Evolutionary conservation across 2,888 invertebrate species (phyloP), one percentile per base, ranked within the genome.

Genomic region (Xestia ashworthii): DNA sequence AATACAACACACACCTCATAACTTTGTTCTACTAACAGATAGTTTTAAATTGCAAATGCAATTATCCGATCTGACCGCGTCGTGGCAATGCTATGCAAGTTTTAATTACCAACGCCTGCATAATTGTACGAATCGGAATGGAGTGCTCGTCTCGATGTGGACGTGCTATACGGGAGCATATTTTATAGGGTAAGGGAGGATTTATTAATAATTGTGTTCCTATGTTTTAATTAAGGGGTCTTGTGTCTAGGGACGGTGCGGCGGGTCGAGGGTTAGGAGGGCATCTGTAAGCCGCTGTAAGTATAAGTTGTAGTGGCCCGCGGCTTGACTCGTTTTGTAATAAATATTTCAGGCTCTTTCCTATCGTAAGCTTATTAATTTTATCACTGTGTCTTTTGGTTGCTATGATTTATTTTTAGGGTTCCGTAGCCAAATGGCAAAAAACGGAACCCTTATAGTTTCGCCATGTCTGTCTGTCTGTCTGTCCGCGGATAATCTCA

Each of bases 31-130:
- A 80, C 84, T 88, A 86, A 77, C 90, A 89, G 89, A 91, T 92
- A 89, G 90, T 90, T 92, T 92, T 91, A 92, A 90, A 92, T 92
- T 92, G 92, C 91, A 90, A 92, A 92, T 92, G 91, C 90, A 91
- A 92, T 92, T 91, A 91, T 89, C 82, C 73, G 77, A 58, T 82
- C 84, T 86, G 90, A 90, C 89, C 87, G 87, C 80, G 79, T 62
- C 83, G 71, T 48, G 76, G 83, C 76, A 71, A 80, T 80, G 78
- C 86, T 83, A 83, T 85, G 87, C 90, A 82, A 88, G 88, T 88
- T 90, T 91, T 92, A 92, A 92, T 91, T 91, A 89, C 88, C 85
- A 78, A 78, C 81, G 79, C 88, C 83, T 89, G 92, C 88, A 90
- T 90, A 92, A 91, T 90, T 89, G 87, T 75, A 75, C 71, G 87